A percentile compares a stretch with the other conserved stretches of the same genome.
Conservation (phyloP, 1,140 invertebrate species). For the Maconellicoccus hirsutus region DNA sequence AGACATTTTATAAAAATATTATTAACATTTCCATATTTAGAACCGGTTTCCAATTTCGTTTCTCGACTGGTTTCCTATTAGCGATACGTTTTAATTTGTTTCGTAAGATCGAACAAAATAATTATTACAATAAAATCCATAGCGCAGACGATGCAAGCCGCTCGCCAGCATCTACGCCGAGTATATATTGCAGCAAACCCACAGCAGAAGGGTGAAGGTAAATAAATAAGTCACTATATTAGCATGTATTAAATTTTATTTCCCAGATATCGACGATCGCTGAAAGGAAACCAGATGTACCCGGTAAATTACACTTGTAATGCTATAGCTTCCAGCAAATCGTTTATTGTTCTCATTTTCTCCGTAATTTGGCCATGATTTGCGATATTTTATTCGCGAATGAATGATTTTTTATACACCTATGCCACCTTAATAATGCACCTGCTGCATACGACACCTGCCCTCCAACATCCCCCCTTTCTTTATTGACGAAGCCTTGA, state of each 20-base stretch:
- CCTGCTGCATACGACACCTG: too few species aligned
- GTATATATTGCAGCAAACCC: too few species aligned
- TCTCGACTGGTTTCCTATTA: not conserved
- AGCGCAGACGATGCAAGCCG: not conserved
- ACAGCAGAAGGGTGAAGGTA: not conserved
- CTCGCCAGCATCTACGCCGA: not conserved
- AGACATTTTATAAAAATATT: not conserved
- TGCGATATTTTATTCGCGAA: too few species aligned
- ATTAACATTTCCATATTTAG: not conserved
- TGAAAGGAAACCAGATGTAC: not conserved
- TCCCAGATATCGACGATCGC: not conserved
- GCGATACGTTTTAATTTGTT: constrained; percentile 2
- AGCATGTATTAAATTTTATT: not conserved
- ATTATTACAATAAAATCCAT: not conserved
- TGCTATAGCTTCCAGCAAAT: too few species aligned
- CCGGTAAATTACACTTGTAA: too few species aligned
- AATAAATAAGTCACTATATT: constrained; percentile 5
- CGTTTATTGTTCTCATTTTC: too few species aligned
- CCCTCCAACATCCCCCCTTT: too few species aligned
- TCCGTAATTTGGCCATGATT: too few species aligned
- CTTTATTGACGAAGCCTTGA: too few species aligned
- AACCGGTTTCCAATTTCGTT: not conserved
- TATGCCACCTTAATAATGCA: too few species aligned
- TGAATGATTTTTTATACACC: too few species aligned
- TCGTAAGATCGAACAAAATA: not conserved